Evolutionary conservation across 2,888 invertebrate species (phyloP).

Genomic region (Elaeidobius kamerunicus): DNA sequence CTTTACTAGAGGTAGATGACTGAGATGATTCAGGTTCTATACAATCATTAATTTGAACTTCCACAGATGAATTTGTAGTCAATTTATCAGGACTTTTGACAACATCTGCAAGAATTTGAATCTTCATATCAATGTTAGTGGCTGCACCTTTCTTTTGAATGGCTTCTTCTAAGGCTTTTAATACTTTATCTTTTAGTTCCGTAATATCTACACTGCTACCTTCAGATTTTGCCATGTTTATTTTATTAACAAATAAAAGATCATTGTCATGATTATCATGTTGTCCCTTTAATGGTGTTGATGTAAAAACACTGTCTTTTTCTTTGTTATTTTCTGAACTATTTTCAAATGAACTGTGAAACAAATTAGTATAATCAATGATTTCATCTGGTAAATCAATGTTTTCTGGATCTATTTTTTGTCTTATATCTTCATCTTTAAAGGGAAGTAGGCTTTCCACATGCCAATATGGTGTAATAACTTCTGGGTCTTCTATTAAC

Average conservation of each 20-base stretch:
- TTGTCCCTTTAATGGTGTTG: slow-evolving; percentile 25
- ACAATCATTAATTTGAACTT: slow-evolving; percentile 17
- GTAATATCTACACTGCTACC: slow-evolving; percentile 28
- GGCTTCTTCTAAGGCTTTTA: slow-evolving; percentile 26
- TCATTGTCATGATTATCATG: slow-evolving; percentile 3
- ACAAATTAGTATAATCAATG: background rate
- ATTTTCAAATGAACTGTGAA: slow-evolving; percentile 1
- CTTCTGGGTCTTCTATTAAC: slow-evolving; percentile 26
- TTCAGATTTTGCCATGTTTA: slow-evolving; percentile 16
- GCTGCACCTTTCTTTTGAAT: slow-evolving; percentile 13
- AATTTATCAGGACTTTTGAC: background rate
- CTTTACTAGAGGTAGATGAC: slow-evolving; percentile 17
- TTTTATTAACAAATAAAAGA: slow-evolving; percentile 6
- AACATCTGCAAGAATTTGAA: slow-evolving; percentile 17
- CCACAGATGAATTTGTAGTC: slow-evolving; percentile 5
- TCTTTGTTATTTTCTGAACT: slow-evolving; percentile 9
- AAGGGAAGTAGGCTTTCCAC: slow-evolving; percentile 22
- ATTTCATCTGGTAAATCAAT: slow-evolving; percentile 1
- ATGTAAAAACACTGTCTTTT: slow-evolving; percentile 24
- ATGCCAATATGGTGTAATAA: slow-evolving; percentile 21
- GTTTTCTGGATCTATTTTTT: slow-evolving; percentile 18
- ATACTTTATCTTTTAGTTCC: slow-evolving; percentile 24
- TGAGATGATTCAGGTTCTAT: slow-evolving; percentile 4
- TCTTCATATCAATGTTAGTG: slow-evolving; percentile 27
- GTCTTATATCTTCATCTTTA: slow-evolving; percentile 19